Conservation (phyloP, 2,797 vertebrate genomes). For the Capromys pilorides region DNA sequence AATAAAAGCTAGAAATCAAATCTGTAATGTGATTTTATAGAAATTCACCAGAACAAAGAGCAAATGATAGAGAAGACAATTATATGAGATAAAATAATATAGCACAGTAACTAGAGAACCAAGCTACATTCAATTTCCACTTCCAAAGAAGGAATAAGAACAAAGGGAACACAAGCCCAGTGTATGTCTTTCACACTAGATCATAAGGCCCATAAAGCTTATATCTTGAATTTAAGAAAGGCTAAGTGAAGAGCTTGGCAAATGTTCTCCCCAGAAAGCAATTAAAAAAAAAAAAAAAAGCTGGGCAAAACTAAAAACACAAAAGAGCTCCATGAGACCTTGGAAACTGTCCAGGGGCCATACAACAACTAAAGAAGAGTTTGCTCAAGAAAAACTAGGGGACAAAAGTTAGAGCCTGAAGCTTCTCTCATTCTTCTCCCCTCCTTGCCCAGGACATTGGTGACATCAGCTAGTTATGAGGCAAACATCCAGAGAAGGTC, state of each 20-base stretch:
- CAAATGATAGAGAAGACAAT: constrained; percentile 3
- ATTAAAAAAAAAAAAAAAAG: not conserved
- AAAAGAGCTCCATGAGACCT: not conserved
- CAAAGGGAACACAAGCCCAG: not conserved
- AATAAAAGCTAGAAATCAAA: not conserved
- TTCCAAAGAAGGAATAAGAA: not conserved
- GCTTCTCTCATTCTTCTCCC: not conserved
- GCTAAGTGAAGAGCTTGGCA: not conserved
- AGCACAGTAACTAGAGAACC: not conserved
- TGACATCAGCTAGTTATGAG: not conserved
- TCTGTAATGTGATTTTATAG: not conserved
- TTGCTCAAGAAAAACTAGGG: not conserved
- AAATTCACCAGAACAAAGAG: not conserved
- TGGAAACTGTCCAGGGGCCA: not conserved
- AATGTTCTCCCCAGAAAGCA: not conserved
- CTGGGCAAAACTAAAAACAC: not conserved
- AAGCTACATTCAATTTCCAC: not conserved
- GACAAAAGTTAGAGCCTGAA: not conserved
- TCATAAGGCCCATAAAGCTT: not conserved
- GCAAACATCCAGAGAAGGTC: not conserved
- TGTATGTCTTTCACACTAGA: not conserved
- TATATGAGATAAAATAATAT: not conserved
- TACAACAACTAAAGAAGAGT: not conserved
- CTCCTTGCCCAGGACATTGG: not conserved
- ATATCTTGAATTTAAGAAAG: not conserved